Base-by-base conservation (phyloP, 2,888 invertebrate species). In the Patella caerulea region DNA sequence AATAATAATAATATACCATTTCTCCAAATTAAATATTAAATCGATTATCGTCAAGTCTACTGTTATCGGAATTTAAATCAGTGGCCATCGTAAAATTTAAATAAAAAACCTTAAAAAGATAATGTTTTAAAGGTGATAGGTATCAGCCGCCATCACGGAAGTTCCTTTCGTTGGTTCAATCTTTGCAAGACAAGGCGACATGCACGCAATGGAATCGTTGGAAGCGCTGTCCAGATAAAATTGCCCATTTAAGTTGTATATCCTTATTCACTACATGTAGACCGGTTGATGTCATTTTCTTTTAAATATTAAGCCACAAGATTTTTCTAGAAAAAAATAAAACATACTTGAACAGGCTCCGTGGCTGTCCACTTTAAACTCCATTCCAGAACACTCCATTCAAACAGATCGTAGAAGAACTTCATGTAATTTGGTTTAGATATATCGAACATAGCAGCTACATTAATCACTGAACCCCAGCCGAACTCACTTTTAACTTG, bases 371-470 rank as follows among this genome's bases (percentile, higher is more conserved):
- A 74, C 52, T 74, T 74, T 7, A 74, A 69, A 45, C 69, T 65
- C n/a, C 52, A 65, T 65, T 74, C 74, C 17, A 74, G 15, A 53
- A 74, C 74, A 15, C 65, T 65, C 74, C 74, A 74, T 59, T 74
- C 65, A 69, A 74, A 74, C 45, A 65, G 24, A 15, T 65, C 52
- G 45, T 69, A 74, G 53, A 74, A 74, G 29, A 52, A 74, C 24
- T 69, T 24, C 45, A 19, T 59, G 19, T 74, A 74, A 12, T 69
- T 69, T 7, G 59, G 59, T 24, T 24, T 19, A 24, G 29, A n/a
- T 24, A n/a, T 24, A 15, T 65, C 69, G 3, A 74, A 59, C 9
- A 74, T 24, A 15, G 59, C 74, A 2, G 45, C 19, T n/a, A 53
- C 74, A 34, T 74, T 74, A 11, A 74, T 52, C 9, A 65, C 74